Base-by-base conservation (phyloP, 2,113 vertebrate species). In the Dromas ardeola region DNA sequence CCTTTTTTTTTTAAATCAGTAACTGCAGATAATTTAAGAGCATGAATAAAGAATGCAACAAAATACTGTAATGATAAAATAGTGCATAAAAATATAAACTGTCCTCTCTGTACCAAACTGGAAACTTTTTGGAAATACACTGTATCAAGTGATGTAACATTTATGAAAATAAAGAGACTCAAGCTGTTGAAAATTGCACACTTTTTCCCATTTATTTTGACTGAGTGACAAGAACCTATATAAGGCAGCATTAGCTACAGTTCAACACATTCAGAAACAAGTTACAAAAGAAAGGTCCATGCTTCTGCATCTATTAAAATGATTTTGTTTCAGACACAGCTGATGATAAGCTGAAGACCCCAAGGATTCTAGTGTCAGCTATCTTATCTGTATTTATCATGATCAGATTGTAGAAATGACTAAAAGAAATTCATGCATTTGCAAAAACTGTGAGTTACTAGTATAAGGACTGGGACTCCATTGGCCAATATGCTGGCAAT, bases 151-250 rank as follows among this genome's bases (percentile, higher is more conserved):
- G 56, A 76, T 82, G 47, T 38, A 65, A 76, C 15, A 38, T 27
- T 82, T 65, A 71, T 10, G 21, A 90, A 96, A 97, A 97, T 97
- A 97, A 97, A 97, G 70, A 95, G 65, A 97, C 88, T 38, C 49
- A 91, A 95, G 70, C 84, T 70, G 56, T 85, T 85, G 40, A 82
- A 94, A 93, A 84, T 3, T 10, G 58, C 61, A 23, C 11, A 4
- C 30, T 88, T 52, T 63, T 80, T 58, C 32, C 27, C 7, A 53
- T 95, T 97, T 97, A 96, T 96, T 97, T 89, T 94, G 78, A 81
- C 53, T 0, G 0, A 59, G 34, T 67, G 38, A 95, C 73, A 92
- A 82, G 91, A 42, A 11, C 32, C 55, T 70, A 27, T 58, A n/a
- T 56, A 88, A 79, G 23, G 63, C n/a, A 90, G 32, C 55, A 90